Percentiles rank a stretch among this genome's conserved stretches.
Evolutionary conservation across 2,888 invertebrate genomes (phyloP).

Genomic region (Philereme vetulata): DNA sequence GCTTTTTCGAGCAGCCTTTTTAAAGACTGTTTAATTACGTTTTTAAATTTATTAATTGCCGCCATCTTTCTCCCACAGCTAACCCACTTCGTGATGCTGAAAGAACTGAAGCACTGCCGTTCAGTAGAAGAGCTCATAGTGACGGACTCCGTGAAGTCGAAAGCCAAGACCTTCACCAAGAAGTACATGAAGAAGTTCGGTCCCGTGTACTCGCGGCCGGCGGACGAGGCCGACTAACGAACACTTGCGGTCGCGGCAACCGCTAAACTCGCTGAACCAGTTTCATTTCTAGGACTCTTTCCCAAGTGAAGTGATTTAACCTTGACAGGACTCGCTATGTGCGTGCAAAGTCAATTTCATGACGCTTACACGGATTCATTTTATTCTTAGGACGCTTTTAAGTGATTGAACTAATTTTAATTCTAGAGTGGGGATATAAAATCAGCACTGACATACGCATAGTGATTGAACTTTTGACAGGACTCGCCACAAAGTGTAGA

Average conservation of each 20-base stretch:
- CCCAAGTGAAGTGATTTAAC: conserved; percentile 15
- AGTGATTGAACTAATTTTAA: too few relatives aligned
- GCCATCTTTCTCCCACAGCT: conserved; percentile 81
- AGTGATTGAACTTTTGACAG: not conserved
- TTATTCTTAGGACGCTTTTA: too few relatives aligned
- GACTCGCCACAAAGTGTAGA: not conserved
- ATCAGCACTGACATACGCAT: too few relatives aligned
- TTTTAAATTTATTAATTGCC: not conserved
- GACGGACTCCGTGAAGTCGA: conserved; percentile 95
- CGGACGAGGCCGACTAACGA: conserved; percentile 85
- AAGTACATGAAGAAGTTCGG: conserved; percentile 99
- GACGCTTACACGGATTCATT: too few relatives aligned
- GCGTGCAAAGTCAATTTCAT: too few relatives aligned
- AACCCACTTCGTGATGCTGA: conserved; percentile 97
- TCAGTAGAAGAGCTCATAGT: conserved; percentile 93
- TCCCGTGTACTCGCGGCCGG: conserved; percentile 88
- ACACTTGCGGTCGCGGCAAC: conserved; percentile 15
- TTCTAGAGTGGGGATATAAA: too few relatives aligned
- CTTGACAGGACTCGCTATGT: not conserved
- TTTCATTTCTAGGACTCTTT: conserved; percentile 21
- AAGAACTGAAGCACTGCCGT: conserved; percentile 96
- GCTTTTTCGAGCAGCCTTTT: too few relatives aligned
- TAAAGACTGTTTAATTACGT: too few relatives aligned
- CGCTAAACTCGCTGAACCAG: conserved; percentile 15
- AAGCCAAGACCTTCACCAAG: conserved; percentile 96